These are phyloP conservation scores for Rhingia campestris DNA, from an alignment of 2,888 invertebrate species.

Conservation along the genomic window DNA sequence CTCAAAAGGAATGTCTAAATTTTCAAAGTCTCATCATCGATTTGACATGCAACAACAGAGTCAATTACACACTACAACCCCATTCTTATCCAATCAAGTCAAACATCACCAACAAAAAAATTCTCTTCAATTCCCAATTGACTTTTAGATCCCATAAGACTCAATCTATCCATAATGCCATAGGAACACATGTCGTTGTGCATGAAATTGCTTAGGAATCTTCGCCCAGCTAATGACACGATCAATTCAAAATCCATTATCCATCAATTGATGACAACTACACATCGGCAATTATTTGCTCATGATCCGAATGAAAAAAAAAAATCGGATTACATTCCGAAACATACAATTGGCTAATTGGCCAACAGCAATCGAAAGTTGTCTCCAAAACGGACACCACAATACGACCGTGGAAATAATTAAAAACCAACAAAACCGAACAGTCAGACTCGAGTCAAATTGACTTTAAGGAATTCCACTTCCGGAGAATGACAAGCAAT, in stretches of 20 bases:
- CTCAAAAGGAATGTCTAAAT: too few species aligned
- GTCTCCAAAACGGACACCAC: conserved; percentile 45
- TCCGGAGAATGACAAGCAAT: conserved; percentile 37
- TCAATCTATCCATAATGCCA: conserved; percentile 28
- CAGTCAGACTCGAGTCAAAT: conserved; percentile 35
- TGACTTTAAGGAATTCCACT: conserved; percentile 46
- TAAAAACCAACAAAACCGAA: conserved; percentile 4
- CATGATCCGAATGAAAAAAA: conserved; percentile 54
- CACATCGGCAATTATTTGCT: conserved; percentile 36
- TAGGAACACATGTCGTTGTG: neutral
- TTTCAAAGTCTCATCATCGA: too few species aligned
- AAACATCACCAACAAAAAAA: conserved; percentile 25
- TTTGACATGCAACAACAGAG: too few species aligned
- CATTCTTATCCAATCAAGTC: conserved; percentile 31
- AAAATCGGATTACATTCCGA: conserved; percentile 59
- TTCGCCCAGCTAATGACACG: conserved; percentile 15
- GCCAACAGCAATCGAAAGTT: conserved; percentile 59
- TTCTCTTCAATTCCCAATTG: conserved; percentile 39
- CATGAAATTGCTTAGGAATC: conserved; percentile 23
- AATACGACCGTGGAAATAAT: neutral
- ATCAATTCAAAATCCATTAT: conserved; percentile 62
- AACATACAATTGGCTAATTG: conserved; percentile 53
- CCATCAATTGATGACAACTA: conserved; percentile 45
- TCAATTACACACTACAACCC: too few species aligned
- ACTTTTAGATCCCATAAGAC: conserved; percentile 28